Percentiles rank a stretch among this genome's conserved stretches.
Evolutionary conservation across 2,888 invertebrate genomes (phyloP).

Genomic region (Malthinus flaveolus): DNA sequence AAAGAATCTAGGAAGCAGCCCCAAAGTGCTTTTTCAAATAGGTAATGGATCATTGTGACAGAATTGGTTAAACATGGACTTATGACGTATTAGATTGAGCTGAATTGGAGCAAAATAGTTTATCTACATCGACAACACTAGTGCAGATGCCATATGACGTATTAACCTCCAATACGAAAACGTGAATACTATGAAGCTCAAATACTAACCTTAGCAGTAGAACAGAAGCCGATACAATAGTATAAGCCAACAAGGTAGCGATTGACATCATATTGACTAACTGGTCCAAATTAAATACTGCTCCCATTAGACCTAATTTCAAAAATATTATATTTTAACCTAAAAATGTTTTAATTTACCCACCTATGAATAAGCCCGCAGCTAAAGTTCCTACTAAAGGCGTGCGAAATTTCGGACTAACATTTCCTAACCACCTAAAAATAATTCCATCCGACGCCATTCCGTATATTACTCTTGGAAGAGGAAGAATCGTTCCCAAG

Average conservation of each 20-base stretch:
- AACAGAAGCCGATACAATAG: conserved; percentile 75
- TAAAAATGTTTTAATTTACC: background rate
- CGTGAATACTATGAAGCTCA: background rate
- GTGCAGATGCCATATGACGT: too few relatives aligned
- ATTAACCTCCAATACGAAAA: too few relatives aligned
- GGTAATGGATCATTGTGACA: too few relatives aligned
- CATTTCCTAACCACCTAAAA: conserved; percentile 73
- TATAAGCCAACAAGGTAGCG: conserved; percentile 72
- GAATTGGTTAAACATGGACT: too few relatives aligned
- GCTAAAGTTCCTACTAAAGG: conserved; percentile 76
- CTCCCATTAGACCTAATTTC: conserved; percentile 59
- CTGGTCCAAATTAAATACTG: conserved; percentile 70
- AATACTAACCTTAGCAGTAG: conserved; percentile 64
- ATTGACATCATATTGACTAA: conserved; percentile 81
- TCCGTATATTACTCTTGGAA: conserved; percentile 85
- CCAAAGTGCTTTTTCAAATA: too few relatives aligned
- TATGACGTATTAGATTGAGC: too few relatives aligned
- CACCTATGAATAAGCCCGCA: conserved; percentile 74
- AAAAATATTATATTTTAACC: background rate
- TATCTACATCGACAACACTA: too few relatives aligned
- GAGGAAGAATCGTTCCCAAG: conserved; percentile 82
- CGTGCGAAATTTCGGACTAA: conserved; percentile 75
- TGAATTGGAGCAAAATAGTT: too few relatives aligned
- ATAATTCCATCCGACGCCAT: conserved; percentile 87
- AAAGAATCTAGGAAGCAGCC: too few relatives aligned